Percentiles rank a stretch among this genome's conserved stretches.
These are phyloP conservation scores for Aselliscus stoliczkanus DNA, from an alignment of 2,797 vertebrate species.

Conservation along the genomic window DNA sequence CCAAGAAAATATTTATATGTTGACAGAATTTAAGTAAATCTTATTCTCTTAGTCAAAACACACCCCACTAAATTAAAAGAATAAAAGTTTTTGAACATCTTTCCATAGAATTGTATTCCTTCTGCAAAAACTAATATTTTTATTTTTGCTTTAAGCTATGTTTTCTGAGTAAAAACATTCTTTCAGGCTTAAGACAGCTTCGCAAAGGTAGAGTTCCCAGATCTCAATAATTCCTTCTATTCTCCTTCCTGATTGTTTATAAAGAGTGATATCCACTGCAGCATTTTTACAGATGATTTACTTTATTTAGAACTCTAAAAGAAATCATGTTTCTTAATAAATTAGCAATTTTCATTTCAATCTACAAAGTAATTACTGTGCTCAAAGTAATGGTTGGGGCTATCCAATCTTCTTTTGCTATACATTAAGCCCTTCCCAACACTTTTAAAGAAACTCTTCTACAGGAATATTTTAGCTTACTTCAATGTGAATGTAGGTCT, in stretches of 20 bases:
- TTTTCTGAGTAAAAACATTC: background rate
- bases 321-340: background rate
- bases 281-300: background rate
- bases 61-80: background rate
- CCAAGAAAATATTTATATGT: slow-evolving; percentile 11
- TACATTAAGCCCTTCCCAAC: background rate
- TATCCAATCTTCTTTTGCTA: background rate
- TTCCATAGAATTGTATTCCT: background rate
- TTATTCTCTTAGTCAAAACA: background rate
- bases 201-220: background rate
- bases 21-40: slow-evolving; percentile 1
- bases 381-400: background rate
- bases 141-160: background rate
- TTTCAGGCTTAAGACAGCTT: background rate
- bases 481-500: background rate
- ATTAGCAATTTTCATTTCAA: background rate
- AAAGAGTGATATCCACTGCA: background rate
- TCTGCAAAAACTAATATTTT: background rate
- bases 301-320: background rate
- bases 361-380: background rate
- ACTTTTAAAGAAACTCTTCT: slow-evolving; percentile 39
- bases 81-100: background rate
- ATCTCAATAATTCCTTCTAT: background rate
- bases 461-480: background rate
- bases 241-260: background rate